Base-by-base conservation (phyloP, 1,140 invertebrate species). In the Eufriesea mexicana region DNA sequence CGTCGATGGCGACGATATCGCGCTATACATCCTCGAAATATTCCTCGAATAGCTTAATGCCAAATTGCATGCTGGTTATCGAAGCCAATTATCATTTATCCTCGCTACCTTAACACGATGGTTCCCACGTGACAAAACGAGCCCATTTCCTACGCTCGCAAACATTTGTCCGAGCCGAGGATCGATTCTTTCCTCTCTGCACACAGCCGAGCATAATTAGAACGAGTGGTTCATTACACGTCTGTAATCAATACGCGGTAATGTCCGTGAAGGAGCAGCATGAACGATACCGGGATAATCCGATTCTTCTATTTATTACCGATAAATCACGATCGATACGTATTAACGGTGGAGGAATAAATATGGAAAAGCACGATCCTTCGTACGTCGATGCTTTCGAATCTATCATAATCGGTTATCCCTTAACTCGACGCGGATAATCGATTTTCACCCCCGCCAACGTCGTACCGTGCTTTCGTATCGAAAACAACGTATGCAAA, bases 281-380 rank as follows among this genome's bases (percentile, higher is more conserved):
- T 0, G 55, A 71, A 80, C 66, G 47, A 16, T 57, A 35, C 45
- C 45, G 25, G n/a, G 54, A 54, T 86, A 87, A 87, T 83, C 70
- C 35, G 28, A 57, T 86, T 86, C 45, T 23, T 86, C 68, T 67
- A 74, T 87, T 35, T 86, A 86, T 86, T 71, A 47, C 62, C 57
- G n/a, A 86, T 86, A 86, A 86, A 87, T 83, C 77, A 71, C 68
- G n/a, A 42, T 54, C 49, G 49, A 55, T 55, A 49, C 25, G 20
- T 54, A 82, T 86, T 86, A 83, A 77, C 49, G 59, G 49, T 61
- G 14, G 9, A 12, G 68, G 42, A 78, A 83, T 83, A 86, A 86
- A 87, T 83, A 75, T 73, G 45, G 57, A 78, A 78, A 74, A 51
- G 55, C 10, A 64, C 28, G 73, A 81, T 77, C 67, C 35, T 75